Conservation (phyloP, 2,888 invertebrate species). For the Pammene aurita region DNA sequence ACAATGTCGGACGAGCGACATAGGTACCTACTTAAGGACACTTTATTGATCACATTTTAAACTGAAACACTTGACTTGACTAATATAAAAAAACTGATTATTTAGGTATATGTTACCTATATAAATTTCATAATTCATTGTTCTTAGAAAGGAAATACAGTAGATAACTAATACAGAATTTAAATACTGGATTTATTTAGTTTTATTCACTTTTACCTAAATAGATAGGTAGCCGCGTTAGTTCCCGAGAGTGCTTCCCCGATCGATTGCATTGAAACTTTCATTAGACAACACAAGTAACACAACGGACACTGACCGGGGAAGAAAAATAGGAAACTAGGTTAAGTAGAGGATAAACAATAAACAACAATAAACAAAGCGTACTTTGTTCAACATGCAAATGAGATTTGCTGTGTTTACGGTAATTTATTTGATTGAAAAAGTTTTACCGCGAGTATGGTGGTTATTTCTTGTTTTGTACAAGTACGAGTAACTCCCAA, state of each 20-base stretch:
- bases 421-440: not conserved
- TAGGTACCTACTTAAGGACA: slow-evolving; percentile 7
- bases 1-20: slow-evolving; percentile 19
- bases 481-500: too few species aligned
- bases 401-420: not conserved
- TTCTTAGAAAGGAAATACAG: too few species aligned
- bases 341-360: slow-evolving; percentile 23
- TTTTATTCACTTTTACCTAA: too few species aligned
- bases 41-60: slow-evolving; percentile 12
- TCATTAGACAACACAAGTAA: slow-evolving; percentile 19
- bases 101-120: too few species aligned
- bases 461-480: too few species aligned
- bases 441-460: not conserved
- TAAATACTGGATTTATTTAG: too few species aligned
- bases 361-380: too few species aligned
- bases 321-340: slow-evolving; percentile 14
- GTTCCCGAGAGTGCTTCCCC: not conserved
- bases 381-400: slow-evolving; percentile 6
- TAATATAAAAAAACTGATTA: not conserved
- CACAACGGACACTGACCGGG: slow-evolving; percentile 10
- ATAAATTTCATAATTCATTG: too few species aligned
- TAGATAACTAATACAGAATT: too few species aligned
- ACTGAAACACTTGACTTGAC: not conserved
- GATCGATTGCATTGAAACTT: slow-evolving; percentile 31
- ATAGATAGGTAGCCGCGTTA: too few species aligned